Evolutionary conservation across 2,113 vertebrate species (phyloP).

Genomic region (Neoarius graeffei): DNA sequence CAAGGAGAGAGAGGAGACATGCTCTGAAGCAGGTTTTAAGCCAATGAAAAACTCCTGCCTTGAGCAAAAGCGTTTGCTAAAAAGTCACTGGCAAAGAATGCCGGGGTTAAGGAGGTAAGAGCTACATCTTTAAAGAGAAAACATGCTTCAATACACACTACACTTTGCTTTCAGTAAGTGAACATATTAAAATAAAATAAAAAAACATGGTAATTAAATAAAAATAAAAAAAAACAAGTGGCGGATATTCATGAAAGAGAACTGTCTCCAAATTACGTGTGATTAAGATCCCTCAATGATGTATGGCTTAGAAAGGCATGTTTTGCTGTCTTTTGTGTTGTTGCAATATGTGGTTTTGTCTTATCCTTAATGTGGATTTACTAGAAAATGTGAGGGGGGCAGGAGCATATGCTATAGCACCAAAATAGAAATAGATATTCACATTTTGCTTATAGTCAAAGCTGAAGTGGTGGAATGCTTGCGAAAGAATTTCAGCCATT

Average conservation of each 20-base stretch:
- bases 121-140: slow-evolving; percentile 28
- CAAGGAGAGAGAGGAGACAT: slow-evolving; percentile 37
- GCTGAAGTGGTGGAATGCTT: slow-evolving; percentile 63
- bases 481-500: slow-evolving; percentile 66
- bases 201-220: background rate
- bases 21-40: slow-evolving; percentile 55
- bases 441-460: slow-evolving; percentile 62
- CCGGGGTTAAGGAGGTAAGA: slow-evolving; percentile 43
- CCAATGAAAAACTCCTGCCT: slow-evolving; percentile 37
- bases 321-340: background rate
- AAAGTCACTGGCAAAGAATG: slow-evolving; percentile 38
- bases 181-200: background rate
- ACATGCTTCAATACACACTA: slow-evolving; percentile 8
- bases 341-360: slow-evolving; percentile 14
- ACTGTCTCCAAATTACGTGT: background rate
- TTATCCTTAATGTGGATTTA: slow-evolving; percentile 1
- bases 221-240: background rate
- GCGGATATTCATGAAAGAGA: background rate
- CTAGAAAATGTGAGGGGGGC: background rate
- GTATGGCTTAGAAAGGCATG: background rate
- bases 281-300: background rate
- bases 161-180: background rate
- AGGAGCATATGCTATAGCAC: background rate
- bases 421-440: slow-evolving; percentile 39
- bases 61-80: slow-evolving; percentile 34